phyloP scores from a whole-genome alignment of 2,113 vertebrate species.

The Elephantulus edwardii region DNA sequence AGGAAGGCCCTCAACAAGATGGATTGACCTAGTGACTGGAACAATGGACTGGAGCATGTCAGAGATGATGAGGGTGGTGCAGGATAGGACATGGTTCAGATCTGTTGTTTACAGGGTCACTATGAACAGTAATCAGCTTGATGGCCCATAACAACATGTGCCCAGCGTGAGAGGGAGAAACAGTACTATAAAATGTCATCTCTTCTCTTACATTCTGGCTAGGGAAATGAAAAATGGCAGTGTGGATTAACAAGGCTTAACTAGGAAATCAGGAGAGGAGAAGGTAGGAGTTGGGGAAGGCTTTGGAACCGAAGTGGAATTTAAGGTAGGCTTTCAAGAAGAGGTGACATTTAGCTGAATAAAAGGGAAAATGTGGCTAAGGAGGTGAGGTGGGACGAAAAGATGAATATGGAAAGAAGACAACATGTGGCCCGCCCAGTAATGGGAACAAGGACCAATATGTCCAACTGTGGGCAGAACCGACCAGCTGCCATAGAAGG shows the following conservation, averaged over 20 bases:
- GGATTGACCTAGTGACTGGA: too few species aligned
- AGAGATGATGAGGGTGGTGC: too few species aligned
- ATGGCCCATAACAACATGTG: too few species aligned
- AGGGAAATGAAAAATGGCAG: background rate
- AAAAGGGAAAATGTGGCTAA: background rate
- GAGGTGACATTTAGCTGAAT: background rate
- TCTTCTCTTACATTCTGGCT: slow-evolving; percentile 26
- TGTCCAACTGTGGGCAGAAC: slow-evolving; percentile 1
- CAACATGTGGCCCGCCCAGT: background rate
- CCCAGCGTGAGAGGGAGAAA: background rate
- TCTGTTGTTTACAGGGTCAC: too few species aligned
- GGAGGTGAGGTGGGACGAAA: too few species aligned
- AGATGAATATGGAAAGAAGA: background rate
- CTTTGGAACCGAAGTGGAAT: slow-evolving; percentile 20
- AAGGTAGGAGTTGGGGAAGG: background rate
- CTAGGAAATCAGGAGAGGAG: background rate
- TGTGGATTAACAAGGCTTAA: slow-evolving; percentile 6
- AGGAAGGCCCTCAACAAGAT: too few species aligned
- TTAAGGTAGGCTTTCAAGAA: slow-evolving; percentile 15
- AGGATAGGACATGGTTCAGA: too few species aligned
- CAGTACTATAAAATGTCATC: background rate
- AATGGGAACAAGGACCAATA: background rate
- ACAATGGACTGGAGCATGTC: too few species aligned
- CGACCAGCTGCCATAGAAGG: background rate
- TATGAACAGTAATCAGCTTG: too few species aligned